Conservation (phyloP, 2,113 vertebrate genomes). For the Phainopepla nitens region DNA sequence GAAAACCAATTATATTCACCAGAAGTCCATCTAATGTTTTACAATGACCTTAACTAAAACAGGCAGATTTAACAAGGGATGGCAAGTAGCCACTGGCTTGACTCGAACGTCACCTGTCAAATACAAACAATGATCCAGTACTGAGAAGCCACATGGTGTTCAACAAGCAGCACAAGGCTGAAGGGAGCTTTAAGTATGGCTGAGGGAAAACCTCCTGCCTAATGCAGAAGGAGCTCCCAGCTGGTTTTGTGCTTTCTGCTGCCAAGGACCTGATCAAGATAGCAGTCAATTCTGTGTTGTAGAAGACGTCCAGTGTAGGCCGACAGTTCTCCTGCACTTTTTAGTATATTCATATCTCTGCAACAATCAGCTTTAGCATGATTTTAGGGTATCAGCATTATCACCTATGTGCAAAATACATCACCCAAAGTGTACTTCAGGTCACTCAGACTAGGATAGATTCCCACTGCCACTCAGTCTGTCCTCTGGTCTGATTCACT, state of each 20-base stretch:
- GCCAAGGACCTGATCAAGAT: not conserved
- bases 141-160: not conserved
- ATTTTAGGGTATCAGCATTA: not conserved
- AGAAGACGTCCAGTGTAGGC: not conserved
- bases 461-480: not conserved
- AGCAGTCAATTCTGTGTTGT: not conserved
- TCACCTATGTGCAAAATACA: not conserved
- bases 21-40: conserved; percentile 13
- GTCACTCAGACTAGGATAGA: not conserved
- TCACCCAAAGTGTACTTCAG: not conserved
- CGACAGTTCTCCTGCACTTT: not conserved
- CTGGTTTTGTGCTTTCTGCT: not conserved
- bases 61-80: conserved; percentile 1
- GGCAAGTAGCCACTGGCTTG: not conserved
- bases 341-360: not conserved
- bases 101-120: not conserved
- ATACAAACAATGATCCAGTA: not conserved
- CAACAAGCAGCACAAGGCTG: not conserved
- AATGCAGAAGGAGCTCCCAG: not conserved
- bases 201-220: not conserved
- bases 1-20: conserved; percentile 20
- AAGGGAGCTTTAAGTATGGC: not conserved
- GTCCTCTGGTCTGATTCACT: not conserved
- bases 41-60: not conserved
- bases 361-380: not conserved